phyloP scores from a whole-genome alignment of 2,797 vertebrate genomes.

The Loris lydekkerianus region DNA sequence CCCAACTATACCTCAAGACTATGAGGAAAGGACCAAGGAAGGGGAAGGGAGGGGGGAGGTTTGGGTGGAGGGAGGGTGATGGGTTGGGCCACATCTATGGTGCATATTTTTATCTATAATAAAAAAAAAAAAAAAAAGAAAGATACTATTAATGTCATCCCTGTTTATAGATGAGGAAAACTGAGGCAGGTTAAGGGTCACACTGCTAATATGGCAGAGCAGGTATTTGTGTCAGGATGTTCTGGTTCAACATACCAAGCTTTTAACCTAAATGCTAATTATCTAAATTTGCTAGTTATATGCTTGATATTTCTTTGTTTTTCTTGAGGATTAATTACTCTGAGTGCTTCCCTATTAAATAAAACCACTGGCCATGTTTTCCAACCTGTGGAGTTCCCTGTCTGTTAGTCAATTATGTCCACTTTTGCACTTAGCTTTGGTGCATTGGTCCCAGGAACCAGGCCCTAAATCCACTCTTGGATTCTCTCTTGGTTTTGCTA shows the following conservation, averaged over 20 bases:
- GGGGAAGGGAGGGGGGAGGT: too few relatives aligned
- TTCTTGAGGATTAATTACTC: not conserved
- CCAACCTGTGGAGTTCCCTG: not conserved
- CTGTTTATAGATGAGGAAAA: not conserved
- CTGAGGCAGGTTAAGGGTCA: not conserved
- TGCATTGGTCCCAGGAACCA: not conserved
- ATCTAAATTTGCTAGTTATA: slow-evolving; percentile 37
- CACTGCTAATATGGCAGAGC: not conserved
- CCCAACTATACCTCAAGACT: too few relatives aligned
- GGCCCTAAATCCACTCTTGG: not conserved
- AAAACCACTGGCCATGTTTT: not conserved
- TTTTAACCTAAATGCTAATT: slow-evolving; percentile 16
- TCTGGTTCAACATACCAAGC: not conserved
- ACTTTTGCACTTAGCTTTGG: not conserved
- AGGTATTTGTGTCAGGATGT: slow-evolving; percentile 8
- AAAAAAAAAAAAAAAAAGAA: not conserved
- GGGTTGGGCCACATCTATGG: too few relatives aligned
- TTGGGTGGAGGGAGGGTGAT: too few relatives aligned
- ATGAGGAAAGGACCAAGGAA: too few relatives aligned
- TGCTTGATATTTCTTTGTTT: slow-evolving; percentile 13
- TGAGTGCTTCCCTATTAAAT: not conserved
- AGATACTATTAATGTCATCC: not conserved
- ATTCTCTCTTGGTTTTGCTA: not conserved
- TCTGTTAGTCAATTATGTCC: not conserved
- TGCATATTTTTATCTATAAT: too few relatives aligned